Conservation (phyloP, 2,113 vertebrate species). For the Mesocricetus auratus region DNA sequence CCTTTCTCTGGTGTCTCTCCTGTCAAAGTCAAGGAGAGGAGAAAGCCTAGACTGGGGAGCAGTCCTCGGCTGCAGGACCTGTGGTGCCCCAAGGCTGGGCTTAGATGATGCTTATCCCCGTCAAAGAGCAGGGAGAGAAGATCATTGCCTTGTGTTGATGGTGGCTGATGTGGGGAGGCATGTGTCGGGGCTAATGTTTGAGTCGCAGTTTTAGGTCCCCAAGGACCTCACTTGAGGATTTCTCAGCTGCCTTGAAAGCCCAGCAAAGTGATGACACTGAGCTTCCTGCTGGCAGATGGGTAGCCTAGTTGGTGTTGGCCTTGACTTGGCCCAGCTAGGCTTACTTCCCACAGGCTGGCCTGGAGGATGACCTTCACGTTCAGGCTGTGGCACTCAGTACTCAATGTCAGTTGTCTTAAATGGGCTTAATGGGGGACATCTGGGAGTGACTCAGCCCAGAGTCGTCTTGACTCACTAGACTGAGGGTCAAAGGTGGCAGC, state of each 20-base stretch:
- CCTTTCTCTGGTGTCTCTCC: neutral
- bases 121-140: conserved; percentile 2
- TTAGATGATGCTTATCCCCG: neutral
- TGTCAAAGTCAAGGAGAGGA: neutral
- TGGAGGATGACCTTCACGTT: neutral
- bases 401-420: neutral
- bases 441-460: conserved; percentile 52
- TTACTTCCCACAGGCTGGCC: neutral
- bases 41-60: neutral
- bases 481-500: conserved; percentile 42
- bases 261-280: conserved; percentile 61
- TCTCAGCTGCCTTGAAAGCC: conserved; percentile 69
- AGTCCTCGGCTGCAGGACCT: neutral
- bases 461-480: conserved; percentile 59
- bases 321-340: neutral
- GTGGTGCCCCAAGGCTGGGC: neutral
- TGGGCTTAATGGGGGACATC: neutral
- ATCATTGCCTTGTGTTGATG: neutral
- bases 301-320: conserved; percentile 15
- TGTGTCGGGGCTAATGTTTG: conserved; percentile 67
- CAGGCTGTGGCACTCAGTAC: neutral
- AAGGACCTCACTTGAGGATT: conserved; percentile 66
- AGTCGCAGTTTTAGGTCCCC: conserved; percentile 74
- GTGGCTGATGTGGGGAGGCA: conserved; percentile 57
- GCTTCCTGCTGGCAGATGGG: conserved; percentile 67